Base-by-base conservation (phyloP, 1,140 invertebrate genomes). In the Hyles euphorbiae region DNA sequence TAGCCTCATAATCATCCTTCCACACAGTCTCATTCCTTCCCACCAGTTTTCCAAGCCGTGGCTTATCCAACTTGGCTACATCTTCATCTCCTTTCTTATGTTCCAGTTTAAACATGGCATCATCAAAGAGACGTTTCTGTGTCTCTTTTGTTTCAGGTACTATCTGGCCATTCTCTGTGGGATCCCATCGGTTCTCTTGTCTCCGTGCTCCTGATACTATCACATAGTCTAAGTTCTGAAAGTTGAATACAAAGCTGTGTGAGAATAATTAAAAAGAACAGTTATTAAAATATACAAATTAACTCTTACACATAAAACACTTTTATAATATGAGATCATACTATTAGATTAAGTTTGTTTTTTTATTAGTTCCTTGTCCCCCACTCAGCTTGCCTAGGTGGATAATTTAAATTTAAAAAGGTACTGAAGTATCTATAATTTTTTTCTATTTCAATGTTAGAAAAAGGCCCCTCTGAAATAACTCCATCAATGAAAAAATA, bases 181-280 rank as follows among this genome's bases (percentile, higher is more conserved):
- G 97, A 91, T 99, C 98, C 98, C 98, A 99, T 70, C 98, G 91
- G 84, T 98, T 97, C 87, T 99, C 98, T 89, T 99, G 98, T 10
- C 99, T 89, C 71, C 97, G 91, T 3, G 98, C 98, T 7, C 99
- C 99, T 70, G 94, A 96, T 1, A 99, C 91, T 58, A 99, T 97
- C 3, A 97, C 93, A 92, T 99, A 99, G 84, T 99, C 98, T 72
- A 99, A 91, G 90, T 99, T 99, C 96, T 98, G 78, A 65, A 76
- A 78, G 69, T 22, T 63, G 32, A 59, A 12, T 50, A 58, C n/a
- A 36, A 47, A 11, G 7, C 3, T 9, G 7, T 48, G 40, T 47
- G 8, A 53, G 40, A 22, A 60, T 34, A 46, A 10, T 45, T 43
- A 22, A 22, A 22, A 22, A 22, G 22, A 22, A 22, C 22, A 22